Base-by-base conservation (phyloP, 2,888 invertebrate genomes). In the Polydesmus complanatus region DNA sequence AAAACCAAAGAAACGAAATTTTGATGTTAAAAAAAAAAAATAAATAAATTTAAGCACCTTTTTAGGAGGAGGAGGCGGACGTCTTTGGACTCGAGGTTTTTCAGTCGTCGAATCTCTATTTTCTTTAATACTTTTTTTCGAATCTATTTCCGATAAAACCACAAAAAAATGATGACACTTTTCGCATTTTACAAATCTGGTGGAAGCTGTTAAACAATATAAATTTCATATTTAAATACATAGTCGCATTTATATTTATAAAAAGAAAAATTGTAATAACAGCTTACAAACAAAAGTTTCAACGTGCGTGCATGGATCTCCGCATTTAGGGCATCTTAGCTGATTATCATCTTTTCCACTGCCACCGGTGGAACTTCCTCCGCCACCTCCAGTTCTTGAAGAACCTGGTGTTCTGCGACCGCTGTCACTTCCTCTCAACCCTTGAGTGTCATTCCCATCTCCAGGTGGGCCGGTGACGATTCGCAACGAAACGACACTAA, bases 161-260 rank as follows among this genome's bases (percentile, higher is more conserved):
- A 95, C 93, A 74, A 95, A 96, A 79, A 96, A 95, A 74, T 95
- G 94, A 76, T 94, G 92, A 72, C 96, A 96, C 74, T 94, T 95
- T 75, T 95, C 94, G 77, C 96, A 96, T 77, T 94, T 95, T 48
- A 96, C 95, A 77, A 96, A 96, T 67, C 94, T 81, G 53, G 94
- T 93, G 57, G 94, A 93, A 62, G 81, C 81, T 81, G 22, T 64
- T 66, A 37, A 49, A 47, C 5, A 5, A 23, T 26, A 48, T 59
- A 21, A 52, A 18, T n/a, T 19, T 58, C 14, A 62, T 14, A 21
- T 21, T 37, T 27, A 48, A 23, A 5, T 14, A 50, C 25, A 54
- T 26, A 53, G 18, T 47, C 27, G 52, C 27, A 60, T n/a, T 48
- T 61, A 11, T 22, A 26, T n/a, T 21, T 27, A 48, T 26, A 60